These are phyloP conservation scores for Microplitis demolitor DNA, from an alignment of 1,140 invertebrate species.

Conservation along the genomic window DNA sequence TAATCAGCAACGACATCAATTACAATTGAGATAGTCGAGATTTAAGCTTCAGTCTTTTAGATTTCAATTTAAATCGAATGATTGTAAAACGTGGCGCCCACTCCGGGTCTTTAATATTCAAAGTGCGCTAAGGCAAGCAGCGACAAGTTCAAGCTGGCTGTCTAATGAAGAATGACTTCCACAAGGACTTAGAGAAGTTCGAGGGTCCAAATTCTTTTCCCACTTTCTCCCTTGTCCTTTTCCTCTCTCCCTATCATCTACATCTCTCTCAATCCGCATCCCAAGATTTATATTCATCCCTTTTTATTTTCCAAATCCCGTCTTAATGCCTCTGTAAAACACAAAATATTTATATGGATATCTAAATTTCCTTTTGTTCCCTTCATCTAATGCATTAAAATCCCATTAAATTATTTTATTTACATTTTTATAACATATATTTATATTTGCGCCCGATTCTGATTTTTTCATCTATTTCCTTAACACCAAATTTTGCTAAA, in stretches of 20 bases:
- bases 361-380: neutral
- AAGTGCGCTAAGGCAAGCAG: slow-evolving; percentile 18
- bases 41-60: slow-evolving; percentile 22
- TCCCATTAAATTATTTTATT: too few species aligned
- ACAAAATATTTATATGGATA: neutral
- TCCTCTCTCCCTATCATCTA: neutral
- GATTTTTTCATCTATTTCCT: too few species aligned
- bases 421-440: too few species aligned
- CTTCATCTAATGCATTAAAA: neutral
- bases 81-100: slow-evolving; percentile 27
- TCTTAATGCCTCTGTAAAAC: neutral
- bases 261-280: neutral
- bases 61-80: slow-evolving; percentile 41
- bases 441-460: too few species aligned
- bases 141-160: slow-evolving; percentile 13
- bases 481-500: too few species aligned
- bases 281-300: slow-evolving; percentile 19
- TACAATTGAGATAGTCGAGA: neutral
- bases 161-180: slow-evolving; percentile 36
- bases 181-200: neutral
- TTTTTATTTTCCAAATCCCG: neutral
- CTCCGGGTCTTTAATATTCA: slow-evolving; percentile 33
- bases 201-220: slow-evolving; percentile 4
- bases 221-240: neutral
- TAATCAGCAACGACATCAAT: neutral